Conservation (phyloP, 2,797 vertebrate species). For the Pseudochirops corinnae region DNA sequence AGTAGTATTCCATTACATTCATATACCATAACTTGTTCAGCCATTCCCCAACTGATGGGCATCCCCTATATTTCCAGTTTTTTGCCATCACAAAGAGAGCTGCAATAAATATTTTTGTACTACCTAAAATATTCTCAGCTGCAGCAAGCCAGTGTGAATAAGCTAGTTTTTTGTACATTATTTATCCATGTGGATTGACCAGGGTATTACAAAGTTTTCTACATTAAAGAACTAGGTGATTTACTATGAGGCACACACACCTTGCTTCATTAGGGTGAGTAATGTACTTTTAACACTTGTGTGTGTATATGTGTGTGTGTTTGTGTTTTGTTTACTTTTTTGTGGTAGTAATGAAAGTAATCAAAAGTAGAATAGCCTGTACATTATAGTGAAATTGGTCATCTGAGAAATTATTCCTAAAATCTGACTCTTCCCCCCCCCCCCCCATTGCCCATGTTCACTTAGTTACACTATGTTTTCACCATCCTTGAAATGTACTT, state of each 20-base stretch:
- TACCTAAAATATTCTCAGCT: too few species aligned
- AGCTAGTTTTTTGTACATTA: neutral
- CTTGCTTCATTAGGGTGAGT: neutral
- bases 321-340: neutral
- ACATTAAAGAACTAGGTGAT: neutral
- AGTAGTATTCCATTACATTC: too few species aligned
- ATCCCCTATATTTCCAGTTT: too few species aligned
- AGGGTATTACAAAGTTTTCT: neutral
- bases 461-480: neutral
- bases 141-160: too few species aligned
- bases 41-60: too few species aligned
- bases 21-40: too few species aligned
- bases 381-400: neutral
- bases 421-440: neutral
- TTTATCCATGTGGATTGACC: neutral
- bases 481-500: neutral
- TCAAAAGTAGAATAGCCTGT: neutral
- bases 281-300: neutral
- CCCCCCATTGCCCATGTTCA: rapidly evolving
- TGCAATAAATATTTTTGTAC: too few species aligned
- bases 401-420: neutral
- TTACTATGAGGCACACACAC: neutral
- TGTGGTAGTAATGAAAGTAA: neutral
- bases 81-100: too few species aligned
- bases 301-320: too few species aligned